These are phyloP conservation scores for Florisuga fusca DNA, from an alignment of 2,797 vertebrate genomes.

Conservation along the genomic window DNA sequence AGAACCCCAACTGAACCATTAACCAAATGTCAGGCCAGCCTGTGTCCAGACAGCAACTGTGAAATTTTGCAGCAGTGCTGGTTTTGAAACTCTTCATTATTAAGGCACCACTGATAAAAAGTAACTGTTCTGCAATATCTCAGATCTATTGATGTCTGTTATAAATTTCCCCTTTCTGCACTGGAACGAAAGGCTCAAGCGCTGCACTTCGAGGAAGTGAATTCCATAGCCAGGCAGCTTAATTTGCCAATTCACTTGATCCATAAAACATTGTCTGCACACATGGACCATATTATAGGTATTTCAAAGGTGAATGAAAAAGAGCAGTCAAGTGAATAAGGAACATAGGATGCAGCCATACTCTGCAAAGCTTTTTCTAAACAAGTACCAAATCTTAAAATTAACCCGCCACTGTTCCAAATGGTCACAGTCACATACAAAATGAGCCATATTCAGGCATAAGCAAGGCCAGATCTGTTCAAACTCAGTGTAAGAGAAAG, in stretches of 20 bases:
- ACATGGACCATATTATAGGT: conserved; percentile 43
- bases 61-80: conserved; percentile 35
- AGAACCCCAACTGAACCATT: background rate
- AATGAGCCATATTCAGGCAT: background rate
- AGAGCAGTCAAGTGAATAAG: background rate
- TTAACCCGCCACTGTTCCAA: background rate
- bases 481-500: background rate
- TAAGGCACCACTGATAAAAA: conserved; percentile 65
- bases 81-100: conserved; percentile 63
- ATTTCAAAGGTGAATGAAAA: conserved; percentile 39
- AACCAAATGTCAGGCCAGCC: background rate
- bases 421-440: background rate
- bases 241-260: conserved; percentile 55
- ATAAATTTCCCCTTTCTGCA: conserved; percentile 59
- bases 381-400: background rate
- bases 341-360: background rate
- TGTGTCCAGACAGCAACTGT: conserved; percentile 5
- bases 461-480: background rate
- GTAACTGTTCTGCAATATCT: conserved; percentile 25
- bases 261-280: conserved; percentile 50
- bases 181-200: background rate
- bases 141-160: conserved; percentile 27
- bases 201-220: conserved; percentile 50
- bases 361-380: background rate
- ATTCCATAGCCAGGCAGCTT: conserved; percentile 34